Evolutionary conservation across 2,888 invertebrate species (phyloP), one percentile per base, ranked within the genome.

Genomic region (Eupithecia vulgata): DNA sequence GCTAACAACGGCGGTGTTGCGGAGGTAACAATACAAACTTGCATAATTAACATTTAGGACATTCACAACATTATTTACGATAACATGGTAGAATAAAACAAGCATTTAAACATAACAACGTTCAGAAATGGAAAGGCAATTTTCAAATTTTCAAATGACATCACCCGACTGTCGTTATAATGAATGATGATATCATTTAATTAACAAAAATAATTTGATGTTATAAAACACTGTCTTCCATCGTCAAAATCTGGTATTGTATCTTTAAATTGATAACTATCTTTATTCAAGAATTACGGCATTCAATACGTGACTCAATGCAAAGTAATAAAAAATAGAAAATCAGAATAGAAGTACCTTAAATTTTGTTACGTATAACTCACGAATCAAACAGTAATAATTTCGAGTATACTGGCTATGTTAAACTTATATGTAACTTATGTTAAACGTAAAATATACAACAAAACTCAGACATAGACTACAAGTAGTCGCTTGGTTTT

Each of bases 1-100:
- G 96, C 97, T 73, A 98, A 97, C 89, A 98, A 98, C 88, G 97
- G 98, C 86, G 97, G 98, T 86, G 97, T 97, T 74, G 95, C 97
- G 80, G 97, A 98, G 97, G 97, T 97, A 95, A 65, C 40, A 95
- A 75, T 57, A 65, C 70, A 1, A 1, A 57, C 52, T 70, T 70
- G 40, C 70, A 66, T 65, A 70, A 52, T 61, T 13, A 52, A 67
- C 52, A 48, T 62, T 35, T 40, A 65, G 25, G n/a, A 65, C 37
- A 64, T 37, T 65, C 25, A 65, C 25, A 37, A 65, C 65, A 64
- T 25, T 34, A 1, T 59, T 65, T 65, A 42, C 65, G 40, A 65
- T 65, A 40, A 40, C 65, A 65, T 65, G 25, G 34, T 3, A 21
- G 10, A 21, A 45, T 40, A 40, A 40, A 40, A 40, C 12, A 40